Base-by-base conservation (phyloP, 2,888 invertebrate genomes). In the Smittia sp. region DNA sequence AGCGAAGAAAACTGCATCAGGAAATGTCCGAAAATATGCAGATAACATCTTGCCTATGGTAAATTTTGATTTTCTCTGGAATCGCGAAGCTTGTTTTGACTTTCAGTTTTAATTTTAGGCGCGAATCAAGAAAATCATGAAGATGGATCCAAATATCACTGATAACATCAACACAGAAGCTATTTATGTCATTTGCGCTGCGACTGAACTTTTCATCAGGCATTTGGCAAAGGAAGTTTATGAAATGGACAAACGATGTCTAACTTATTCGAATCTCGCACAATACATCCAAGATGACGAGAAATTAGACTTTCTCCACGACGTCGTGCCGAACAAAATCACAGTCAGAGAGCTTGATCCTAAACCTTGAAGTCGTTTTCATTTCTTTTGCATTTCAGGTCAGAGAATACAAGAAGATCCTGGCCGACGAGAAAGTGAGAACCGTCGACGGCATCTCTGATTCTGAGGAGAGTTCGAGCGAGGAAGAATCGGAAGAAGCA, bases 241-340 rank as follows among this genome's bases (percentile, higher is more conserved):
- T n/a, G 41, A 68, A 22, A 39, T 67, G n/a, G 46, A 68, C 22
- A 25, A 2, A 11, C 22, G 18, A 11, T 15, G 20, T 18, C 24
- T 68, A 1, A 22, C 46, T 2, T 68, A 68, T 15, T 1, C 22
- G n/a, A 41, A 65, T 74, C 38, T 75, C 11, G 46, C 75, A 24
- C 52, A 70, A 20, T 75, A 63, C 41, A 73, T 74, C 1, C 41
- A 66, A 18, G 25, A 65, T 0, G 75, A 75, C 15, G 75, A 74
- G 15, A 75, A 75, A 41, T 54, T 75, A 13, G 75, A 75, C 9
- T 74, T 75, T 20, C 66, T 75, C 4, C 54, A 70, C 46, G 73
- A 74, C 25, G 69, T 75, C 66, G 39, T 75, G 20, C 75, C 75
- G 25, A 38, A 70, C 20, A 74, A 75, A 25, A 66, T 75, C 1